Conservation (phyloP, 2,888 invertebrate species). For the Standfussiana lucernea region DNA sequence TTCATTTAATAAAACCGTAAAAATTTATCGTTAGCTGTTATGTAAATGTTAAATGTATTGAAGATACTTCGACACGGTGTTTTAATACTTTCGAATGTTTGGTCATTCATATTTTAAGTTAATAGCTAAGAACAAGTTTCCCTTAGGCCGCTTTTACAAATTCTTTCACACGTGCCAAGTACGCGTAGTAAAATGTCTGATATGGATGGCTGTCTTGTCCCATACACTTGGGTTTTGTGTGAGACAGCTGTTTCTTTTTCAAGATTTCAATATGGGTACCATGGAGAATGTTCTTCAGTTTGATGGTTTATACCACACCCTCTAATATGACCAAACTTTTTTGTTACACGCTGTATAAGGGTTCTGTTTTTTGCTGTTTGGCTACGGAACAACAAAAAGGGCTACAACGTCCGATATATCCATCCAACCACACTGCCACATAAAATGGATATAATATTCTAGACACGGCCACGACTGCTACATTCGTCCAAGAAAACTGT, state of each 20-base stretch:
- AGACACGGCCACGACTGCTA: neutral
- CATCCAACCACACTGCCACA: neutral
- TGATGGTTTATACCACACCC: too few species aligned
- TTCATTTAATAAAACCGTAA: slow-evolving; percentile 55
- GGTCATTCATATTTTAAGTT: slow-evolving; percentile 59
- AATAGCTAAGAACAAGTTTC: slow-evolving; percentile 53
- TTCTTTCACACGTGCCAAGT: slow-evolving; percentile 28
- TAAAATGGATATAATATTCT: neutral
- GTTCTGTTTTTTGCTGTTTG: too few species aligned
- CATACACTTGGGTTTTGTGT: neutral
- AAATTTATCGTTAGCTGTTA: slow-evolving; percentile 60
- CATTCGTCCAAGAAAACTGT: neutral
- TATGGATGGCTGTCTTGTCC: too few species aligned
- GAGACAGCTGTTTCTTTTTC: neutral
- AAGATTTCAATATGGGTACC: neutral
- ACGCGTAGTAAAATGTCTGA: slow-evolving; percentile 1
- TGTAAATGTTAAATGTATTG: slow-evolving; percentile 66
- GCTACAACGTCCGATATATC: neutral
- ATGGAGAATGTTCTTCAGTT: neutral
- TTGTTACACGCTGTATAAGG: too few species aligned
- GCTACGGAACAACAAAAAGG: too few species aligned
- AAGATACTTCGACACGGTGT: slow-evolving; percentile 54
- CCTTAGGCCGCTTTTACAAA: slow-evolving; percentile 18
- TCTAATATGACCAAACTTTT: neutral
- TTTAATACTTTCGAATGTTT: slow-evolving; percentile 70